Evolutionary conservation across 2,797 vertebrate genomes (phyloP), one percentile per base, ranked within the genome.

Genomic region (Orestias chungarensis): DNA sequence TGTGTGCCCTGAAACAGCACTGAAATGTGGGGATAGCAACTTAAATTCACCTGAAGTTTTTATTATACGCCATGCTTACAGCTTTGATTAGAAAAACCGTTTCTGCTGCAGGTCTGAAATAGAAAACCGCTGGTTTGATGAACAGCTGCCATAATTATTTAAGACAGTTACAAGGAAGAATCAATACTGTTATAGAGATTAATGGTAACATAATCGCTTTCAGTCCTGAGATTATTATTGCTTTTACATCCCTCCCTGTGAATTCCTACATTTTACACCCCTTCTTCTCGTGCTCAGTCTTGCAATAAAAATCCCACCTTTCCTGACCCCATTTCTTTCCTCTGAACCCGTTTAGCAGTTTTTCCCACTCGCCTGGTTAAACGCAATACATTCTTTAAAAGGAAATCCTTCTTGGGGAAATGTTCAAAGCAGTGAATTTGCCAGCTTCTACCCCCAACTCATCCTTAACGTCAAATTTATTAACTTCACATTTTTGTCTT

Each of bases 41-140:
- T 83, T 76, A 68, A 75, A 85, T 76, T 57, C 62, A 82, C 71
- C 74, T 82, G 90, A 78, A 91, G 89, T 82, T 83, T 71, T 87
- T 77, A 90, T 90, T 80, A 76, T 78, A 82, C 87, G 86, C 79
- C 90, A 67, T 40, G 62, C 75, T 47, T 75, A 66, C 83, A 80
- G 80, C 84, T 66, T 81, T 75, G 83, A 89, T 80, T 79, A 73
- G 57, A 84, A 82, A 74, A 42, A 68, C 75, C 3, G 33, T 44
- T 66, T 29, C 49, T 71, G 83, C 25, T 6, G 44, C 27, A 12
- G 35, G 71, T 78, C 75, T 68, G 71, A 69, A 78, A 73, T 38
- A 69, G 61, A 20, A n/a, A 64, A 46, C 70, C 1, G 50, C 35
- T 43, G 66, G 54, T 61, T 73, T 81, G 83, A 87, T 78, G 75